Evolutionary conservation across 1,140 invertebrate genomes (phyloP).

Genomic region (Portunus trituberculatus): DNA sequence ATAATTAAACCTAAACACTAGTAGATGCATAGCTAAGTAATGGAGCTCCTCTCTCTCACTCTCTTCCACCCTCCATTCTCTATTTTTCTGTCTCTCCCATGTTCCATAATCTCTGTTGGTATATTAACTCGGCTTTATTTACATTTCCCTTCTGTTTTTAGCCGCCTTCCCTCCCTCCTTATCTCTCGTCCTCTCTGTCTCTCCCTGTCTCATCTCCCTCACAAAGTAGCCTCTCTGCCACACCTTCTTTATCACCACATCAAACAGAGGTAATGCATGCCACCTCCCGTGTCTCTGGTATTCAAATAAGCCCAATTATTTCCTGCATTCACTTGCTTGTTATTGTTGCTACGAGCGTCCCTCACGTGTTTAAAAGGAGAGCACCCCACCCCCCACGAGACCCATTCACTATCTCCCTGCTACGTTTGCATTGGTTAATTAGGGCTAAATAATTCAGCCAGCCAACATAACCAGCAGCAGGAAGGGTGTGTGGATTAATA

Average conservation of each 20-base stretch:
- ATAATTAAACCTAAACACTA: conserved; percentile 4
- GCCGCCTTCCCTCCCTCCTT: not conserved
- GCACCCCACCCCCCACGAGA: not conserved
- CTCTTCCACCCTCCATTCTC: not conserved
- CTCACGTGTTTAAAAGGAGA: not conserved
- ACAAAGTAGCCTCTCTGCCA: not conserved
- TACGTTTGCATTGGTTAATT: conserved; percentile 15
- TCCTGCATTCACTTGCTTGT: not conserved
- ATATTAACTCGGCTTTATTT: not conserved
- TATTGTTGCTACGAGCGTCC: not conserved
- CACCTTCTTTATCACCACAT: not conserved
- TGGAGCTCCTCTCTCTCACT: not conserved
- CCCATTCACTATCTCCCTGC: not conserved
- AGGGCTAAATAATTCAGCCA: conserved; percentile 12
- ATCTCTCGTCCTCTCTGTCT: not conserved
- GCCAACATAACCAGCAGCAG: not conserved
- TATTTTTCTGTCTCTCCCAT: not conserved
- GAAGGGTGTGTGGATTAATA: not conserved
- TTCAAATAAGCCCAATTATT: not conserved
- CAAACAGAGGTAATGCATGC: not conserved
- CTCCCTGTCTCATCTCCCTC: not conserved
- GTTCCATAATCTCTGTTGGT: not conserved
- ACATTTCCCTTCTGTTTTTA: not conserved
- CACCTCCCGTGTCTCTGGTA: not conserved
- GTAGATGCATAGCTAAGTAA: not conserved